Conservation (phyloP, 2,888 invertebrate genomes). For the Drosophila subsilvestris region DNA sequence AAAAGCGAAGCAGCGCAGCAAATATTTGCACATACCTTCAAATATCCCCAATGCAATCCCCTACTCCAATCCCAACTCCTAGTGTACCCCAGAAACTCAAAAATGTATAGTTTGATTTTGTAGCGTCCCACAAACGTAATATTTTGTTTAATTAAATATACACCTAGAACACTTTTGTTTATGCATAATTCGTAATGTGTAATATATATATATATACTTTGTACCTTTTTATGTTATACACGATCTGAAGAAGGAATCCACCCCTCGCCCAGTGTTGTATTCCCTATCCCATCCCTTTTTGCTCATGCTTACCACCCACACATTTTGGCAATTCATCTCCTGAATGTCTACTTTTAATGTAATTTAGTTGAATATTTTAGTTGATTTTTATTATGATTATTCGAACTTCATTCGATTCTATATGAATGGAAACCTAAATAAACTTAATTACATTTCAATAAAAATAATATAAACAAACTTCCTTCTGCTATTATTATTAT, state of each 20-base stretch:
- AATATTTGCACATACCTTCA: slow-evolving; percentile 35
- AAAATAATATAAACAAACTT: slow-evolving; percentile 51
- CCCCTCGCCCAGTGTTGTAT: slow-evolving; percentile 56
- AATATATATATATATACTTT: slow-evolving; percentile 71
- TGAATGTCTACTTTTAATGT: slow-evolving; percentile 79
- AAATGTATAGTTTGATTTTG: slow-evolving; percentile 27
- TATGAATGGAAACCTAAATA: slow-evolving; percentile 61
- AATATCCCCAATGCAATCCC: neutral
- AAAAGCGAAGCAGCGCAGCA: slow-evolving; percentile 44
- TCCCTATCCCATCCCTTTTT: slow-evolving; percentile 7
- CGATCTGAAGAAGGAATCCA: slow-evolving; percentile 17
- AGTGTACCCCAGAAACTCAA: neutral
- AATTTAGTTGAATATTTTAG: slow-evolving; percentile 84
- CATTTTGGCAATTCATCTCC: slow-evolving; percentile 59
- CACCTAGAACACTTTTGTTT: slow-evolving; percentile 72
- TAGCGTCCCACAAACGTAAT: slow-evolving; percentile 24
- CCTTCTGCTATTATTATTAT: slow-evolving; percentile 73
- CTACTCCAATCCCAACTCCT: neutral
- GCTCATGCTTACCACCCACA: slow-evolving; percentile 20
- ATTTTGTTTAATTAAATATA: slow-evolving; percentile 29
- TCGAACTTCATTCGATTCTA: slow-evolving; percentile 42
- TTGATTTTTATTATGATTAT: slow-evolving; percentile 82
- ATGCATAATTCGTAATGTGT: slow-evolving; percentile 69
- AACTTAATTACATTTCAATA: slow-evolving; percentile 71
- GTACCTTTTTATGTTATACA: slow-evolving; percentile 67